Evolutionary conservation across 2,797 vertebrate species (phyloP).

Genomic region (Acanthis flammea): DNA sequence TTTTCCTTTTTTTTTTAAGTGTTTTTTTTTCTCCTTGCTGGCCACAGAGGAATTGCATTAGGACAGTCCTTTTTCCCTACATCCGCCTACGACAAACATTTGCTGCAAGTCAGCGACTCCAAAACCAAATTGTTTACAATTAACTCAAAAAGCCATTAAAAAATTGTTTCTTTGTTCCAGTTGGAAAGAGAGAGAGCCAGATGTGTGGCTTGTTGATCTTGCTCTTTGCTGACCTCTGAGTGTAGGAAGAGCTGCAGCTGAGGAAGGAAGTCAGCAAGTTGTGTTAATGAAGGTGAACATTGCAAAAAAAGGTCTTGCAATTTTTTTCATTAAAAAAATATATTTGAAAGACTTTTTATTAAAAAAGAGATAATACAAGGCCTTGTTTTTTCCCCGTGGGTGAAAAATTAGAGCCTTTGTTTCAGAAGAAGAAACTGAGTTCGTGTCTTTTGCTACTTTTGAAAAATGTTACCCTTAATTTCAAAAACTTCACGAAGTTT

Average conservation of each 20-base stretch:
- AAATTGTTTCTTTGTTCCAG: conserved; percentile 62
- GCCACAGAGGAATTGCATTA: conserved; percentile 38
- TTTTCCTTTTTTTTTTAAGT: neutral
- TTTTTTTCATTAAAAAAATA: neutral
- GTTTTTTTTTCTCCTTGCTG: neutral
- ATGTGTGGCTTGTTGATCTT: conserved; percentile 61
- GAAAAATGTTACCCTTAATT: neutral
- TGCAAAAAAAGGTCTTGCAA: neutral
- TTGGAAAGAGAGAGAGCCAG: conserved; percentile 57
- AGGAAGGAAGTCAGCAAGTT: conserved; percentile 63
- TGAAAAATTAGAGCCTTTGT: neutral
- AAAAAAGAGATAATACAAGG: neutral
- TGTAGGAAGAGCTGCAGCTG: conserved; percentile 56
- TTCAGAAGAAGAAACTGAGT: neutral
- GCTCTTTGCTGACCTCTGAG: conserved; percentile 54
- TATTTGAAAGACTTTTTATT: neutral
- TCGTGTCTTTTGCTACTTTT: neutral
- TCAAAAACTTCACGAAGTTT: neutral
- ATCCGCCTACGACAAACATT: conserved; percentile 56
- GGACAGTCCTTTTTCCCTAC: conserved; percentile 23
- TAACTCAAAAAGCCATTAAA: conserved; percentile 53
- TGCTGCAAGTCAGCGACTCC: conserved; percentile 40
- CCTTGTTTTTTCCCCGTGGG: neutral
- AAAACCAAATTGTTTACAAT: conserved; percentile 67
- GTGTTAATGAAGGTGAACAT: conserved; percentile 31